Evolutionary conservation across 53 echinoderm and acorn worm genomes (phyloP).

Genomic region (Antedon mediterranea): DNA sequence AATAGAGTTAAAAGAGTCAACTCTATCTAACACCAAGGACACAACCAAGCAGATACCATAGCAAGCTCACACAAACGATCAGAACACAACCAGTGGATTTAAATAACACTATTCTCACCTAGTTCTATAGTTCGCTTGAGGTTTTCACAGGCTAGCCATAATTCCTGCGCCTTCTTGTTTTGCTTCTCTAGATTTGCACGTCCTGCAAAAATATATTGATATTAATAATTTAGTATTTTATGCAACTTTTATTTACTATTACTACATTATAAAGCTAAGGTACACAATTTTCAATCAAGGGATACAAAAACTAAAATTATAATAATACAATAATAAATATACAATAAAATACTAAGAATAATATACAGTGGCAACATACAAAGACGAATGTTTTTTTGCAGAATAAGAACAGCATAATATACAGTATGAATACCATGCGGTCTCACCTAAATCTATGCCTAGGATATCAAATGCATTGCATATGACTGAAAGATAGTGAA

Average conservation of each 20-base stretch:
- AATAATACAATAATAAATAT: too few species aligned
- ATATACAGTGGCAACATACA: not conserved
- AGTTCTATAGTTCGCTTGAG: slow-evolving; percentile 59
- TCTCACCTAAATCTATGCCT: not conserved
- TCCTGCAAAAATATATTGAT: slow-evolving; percentile 45
- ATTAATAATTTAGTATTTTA: too few species aligned
- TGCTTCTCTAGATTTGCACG: slow-evolving; percentile 75
- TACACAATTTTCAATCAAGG: too few species aligned
- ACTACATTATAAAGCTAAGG: too few species aligned
- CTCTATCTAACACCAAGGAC: too few species aligned
- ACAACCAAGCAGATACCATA: too few species aligned
- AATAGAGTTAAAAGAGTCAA: too few species aligned
- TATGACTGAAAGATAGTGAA: not conserved
- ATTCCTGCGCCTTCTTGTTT: slow-evolving; percentile 71
- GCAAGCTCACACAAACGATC: too few species aligned
- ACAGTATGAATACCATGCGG: not conserved
- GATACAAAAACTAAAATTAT: too few species aligned
- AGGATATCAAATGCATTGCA: not conserved
- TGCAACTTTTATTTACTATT: too few species aligned
- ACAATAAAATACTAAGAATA: too few species aligned
- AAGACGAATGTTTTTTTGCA: not conserved
- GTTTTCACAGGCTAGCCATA: slow-evolving; percentile 95
- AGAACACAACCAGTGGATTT: not conserved
- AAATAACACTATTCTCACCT: slow-evolving; percentile 26
- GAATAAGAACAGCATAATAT: not conserved